A percentile compares a stretch with the other conserved stretches of the same genome.
phyloP scores from a whole-genome alignment of 2,113 vertebrate species.

The Prinia subflava region DNA sequence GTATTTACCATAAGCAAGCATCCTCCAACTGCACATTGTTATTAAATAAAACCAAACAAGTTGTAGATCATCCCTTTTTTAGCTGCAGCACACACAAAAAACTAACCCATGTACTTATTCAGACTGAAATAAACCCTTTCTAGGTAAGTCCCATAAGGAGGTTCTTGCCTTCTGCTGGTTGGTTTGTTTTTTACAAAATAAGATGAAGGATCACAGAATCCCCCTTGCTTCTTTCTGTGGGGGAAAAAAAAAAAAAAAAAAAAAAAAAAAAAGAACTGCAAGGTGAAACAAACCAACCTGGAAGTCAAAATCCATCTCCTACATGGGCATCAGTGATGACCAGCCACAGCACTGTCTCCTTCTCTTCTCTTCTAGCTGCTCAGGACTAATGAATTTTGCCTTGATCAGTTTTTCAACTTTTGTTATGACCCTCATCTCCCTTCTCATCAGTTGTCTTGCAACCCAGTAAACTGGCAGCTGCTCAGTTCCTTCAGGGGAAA shows the following conservation, averaged over 20 bases:
- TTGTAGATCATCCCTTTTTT: not conserved
- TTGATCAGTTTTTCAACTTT: constrained; percentile 36
- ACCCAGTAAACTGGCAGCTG: constrained; percentile 38
- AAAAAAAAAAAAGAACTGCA: not conserved
- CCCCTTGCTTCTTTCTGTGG: not conserved
- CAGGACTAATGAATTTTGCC: constrained; percentile 32
- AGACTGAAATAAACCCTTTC: not conserved
- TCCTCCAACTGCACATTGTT: not conserved
- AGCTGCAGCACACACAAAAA: not conserved
- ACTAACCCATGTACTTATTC: not conserved
- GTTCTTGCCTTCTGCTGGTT: not conserved
- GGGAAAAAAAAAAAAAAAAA: too few relatives aligned
- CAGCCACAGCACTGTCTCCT: not conserved
- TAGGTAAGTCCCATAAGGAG: not conserved
- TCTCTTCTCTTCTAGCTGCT: not conserved
- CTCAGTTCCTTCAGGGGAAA: constrained; percentile 46
- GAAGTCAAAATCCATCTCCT: not conserved
- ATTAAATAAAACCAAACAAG: not conserved
- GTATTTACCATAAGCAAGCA: not conserved
- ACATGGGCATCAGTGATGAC: not conserved
- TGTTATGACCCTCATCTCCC: not conserved
- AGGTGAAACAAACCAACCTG: not conserved
- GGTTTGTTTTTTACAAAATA: not conserved
- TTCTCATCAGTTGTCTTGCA: constrained; percentile 38
- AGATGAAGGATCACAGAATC: not conserved